Base-by-base conservation (phyloP, 2,113 vertebrate species). In the Nibea albiflora region DNA sequence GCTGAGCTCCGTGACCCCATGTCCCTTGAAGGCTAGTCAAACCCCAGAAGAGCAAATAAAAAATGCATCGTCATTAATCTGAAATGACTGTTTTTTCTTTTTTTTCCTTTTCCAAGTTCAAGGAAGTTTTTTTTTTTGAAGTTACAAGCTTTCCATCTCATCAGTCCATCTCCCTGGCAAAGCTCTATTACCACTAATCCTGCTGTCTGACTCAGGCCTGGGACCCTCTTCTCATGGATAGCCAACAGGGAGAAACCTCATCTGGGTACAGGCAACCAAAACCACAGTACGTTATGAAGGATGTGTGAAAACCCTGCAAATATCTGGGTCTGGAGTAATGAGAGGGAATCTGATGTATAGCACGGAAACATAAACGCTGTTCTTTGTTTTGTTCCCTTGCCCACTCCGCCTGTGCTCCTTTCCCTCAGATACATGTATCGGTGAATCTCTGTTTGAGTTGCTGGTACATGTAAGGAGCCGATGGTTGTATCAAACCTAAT, bases 151-250 rank as follows among this genome's bases (percentile, higher is more conserved):
- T 79, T 69, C 72, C 73, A 77, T 84, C 64, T 63, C 64, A 58
- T 54, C 42, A 65, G n/a, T 86, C 78, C 78, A 80, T 84, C 76
- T 88, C 72, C 66, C 44, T 75, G 75, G 90, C 67, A 74, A 69
- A 87, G 78, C 70, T 35, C 58, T 73, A n/a, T 85, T 81, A 86
- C 76, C 72, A 66, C 89, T 91, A 91, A 93, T 91, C 88, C 85
- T 49, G 75, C 84, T 83, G 67, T 81, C 73, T 92, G 76, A 77
- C 67, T 76, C 39, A 31, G 53, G 24, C 52, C 44, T 56, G 57
- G 67, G 69, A 87, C 83, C 75, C 63, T 83, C 69, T 79, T 85
- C 61, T 54, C 70, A 80, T 70, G 67, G 66, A 85, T 54, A 44
- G 81, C 79, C 71, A 84, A 80, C 60, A 76, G 19, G 49, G 64